These are phyloP conservation scores for Hylaeus volcanicus DNA, from an alignment of 1,140 invertebrate genomes.

Conservation along the genomic window DNA sequence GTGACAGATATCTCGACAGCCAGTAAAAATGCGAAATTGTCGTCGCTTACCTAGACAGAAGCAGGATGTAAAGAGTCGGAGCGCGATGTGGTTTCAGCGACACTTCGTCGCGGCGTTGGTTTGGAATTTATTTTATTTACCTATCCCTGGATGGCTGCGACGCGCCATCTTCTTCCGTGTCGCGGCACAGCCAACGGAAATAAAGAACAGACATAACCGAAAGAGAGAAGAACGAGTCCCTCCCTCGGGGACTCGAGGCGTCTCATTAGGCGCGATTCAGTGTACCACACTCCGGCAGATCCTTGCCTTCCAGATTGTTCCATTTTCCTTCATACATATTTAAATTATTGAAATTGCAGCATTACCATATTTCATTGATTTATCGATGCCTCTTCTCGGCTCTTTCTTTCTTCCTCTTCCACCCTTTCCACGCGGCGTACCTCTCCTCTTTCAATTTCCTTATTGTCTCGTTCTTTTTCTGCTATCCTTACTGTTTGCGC, in stretches of 20 bases:
- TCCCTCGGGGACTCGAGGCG: slow-evolving; percentile 69
- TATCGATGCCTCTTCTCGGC: slow-evolving; percentile 73
- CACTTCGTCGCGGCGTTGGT: slow-evolving; percentile 52
- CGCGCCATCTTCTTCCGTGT: not conserved
- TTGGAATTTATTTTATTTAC: slow-evolving; percentile 71
- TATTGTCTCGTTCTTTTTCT: slow-evolving; percentile 1
- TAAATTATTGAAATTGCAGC: slow-evolving; percentile 79
- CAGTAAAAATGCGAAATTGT: slow-evolving; percentile 53
- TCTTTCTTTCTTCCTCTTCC: slow-evolving; percentile 48
- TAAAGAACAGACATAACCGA: slow-evolving; percentile 47
- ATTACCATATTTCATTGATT: slow-evolving; percentile 80
- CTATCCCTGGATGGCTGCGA: slow-evolving; percentile 12
- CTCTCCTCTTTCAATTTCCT: not conserved
- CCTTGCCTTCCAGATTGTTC: slow-evolving; percentile 77
- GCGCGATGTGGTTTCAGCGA: slow-evolving; percentile 58
- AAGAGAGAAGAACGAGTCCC: slow-evolving; percentile 47
- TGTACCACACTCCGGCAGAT: slow-evolving; percentile 73
- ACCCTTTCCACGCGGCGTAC: slow-evolving; percentile 16
- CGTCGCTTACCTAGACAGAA: slow-evolving; percentile 44
- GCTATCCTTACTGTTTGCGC: slow-evolving; percentile 11
- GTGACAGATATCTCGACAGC: slow-evolving; percentile 48
- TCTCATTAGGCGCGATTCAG: slow-evolving; percentile 79
- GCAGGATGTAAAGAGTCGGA: slow-evolving; percentile 42
- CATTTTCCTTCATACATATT: slow-evolving; percentile 80
- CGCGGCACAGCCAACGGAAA: slow-evolving; percentile 31